A percentile compares a stretch with the other conserved stretches of the same genome.
phyloP scores from a whole-genome alignment of 2,797 vertebrate genomes.

The Sebastes itinus region DNA sequence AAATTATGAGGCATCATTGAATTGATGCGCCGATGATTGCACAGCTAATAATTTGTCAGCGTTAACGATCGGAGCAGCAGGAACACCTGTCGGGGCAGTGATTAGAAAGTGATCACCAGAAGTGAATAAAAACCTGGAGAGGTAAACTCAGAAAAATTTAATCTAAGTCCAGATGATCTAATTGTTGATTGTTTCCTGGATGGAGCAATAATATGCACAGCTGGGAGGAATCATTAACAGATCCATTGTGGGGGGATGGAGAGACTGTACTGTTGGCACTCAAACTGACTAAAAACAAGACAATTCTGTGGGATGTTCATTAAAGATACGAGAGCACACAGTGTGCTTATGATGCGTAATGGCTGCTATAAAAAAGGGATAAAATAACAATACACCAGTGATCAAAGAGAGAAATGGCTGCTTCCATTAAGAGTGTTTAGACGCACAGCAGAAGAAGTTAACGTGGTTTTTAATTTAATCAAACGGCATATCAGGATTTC shows the following conservation, averaged over 20 bases:
- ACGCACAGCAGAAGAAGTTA: background rate
- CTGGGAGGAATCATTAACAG: constrained; percentile 55
- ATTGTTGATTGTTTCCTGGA: constrained; percentile 49
- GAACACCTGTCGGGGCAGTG: constrained; percentile 15
- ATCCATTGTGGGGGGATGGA: constrained; percentile 2
- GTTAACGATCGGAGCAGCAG: constrained; percentile 29
- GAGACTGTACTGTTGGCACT: constrained; percentile 5
- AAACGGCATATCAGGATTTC: background rate
- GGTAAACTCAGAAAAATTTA: background rate
- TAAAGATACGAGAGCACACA: constrained; percentile 32
- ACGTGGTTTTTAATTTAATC: background rate
- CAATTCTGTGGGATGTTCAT: constrained; percentile 38
- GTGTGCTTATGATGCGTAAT: constrained; percentile 25
- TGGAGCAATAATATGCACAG: constrained; percentile 51
- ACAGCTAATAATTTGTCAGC: constrained; percentile 29
- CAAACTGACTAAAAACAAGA: constrained; percentile 26
- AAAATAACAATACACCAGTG: constrained; percentile 21
- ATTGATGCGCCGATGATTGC: constrained; percentile 28
- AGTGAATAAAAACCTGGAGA: constrained; percentile 27
- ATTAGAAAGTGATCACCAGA: constrained; percentile 31
- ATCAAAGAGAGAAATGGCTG: constrained; percentile 24
- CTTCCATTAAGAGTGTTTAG: background rate
- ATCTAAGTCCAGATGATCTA: constrained; percentile 24
- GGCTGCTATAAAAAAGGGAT: constrained; percentile 31
- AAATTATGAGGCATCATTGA: constrained; percentile 3